Evolutionary conservation across 2,888 invertebrate species (phyloP).

Genomic region (Busseola fusca): DNA sequence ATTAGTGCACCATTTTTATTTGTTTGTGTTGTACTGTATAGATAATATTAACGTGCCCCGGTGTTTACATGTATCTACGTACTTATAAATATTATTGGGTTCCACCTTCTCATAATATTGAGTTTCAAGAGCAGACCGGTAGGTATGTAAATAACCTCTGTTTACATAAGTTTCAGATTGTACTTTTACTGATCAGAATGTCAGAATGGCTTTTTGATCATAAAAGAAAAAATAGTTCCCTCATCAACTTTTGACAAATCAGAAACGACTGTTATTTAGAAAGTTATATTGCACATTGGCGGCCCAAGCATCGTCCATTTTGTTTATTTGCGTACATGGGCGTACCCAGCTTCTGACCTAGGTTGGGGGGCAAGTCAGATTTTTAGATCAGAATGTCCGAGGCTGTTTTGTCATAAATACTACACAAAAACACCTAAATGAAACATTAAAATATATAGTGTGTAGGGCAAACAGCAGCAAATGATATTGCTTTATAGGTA

Average conservation of each 20-base stretch:
- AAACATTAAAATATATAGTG: too few species aligned
- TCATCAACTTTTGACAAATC: conserved; percentile 2
- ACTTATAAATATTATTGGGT: conserved; percentile 32
- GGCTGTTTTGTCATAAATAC: too few species aligned
- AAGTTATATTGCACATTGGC: conserved; percentile 41
- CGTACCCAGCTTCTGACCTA: too few species aligned
- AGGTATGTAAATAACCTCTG: neutral
- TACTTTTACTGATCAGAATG: neutral
- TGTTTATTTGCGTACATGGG: conserved; percentile 32
- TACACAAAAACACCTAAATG: too few species aligned
- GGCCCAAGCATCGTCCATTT: conserved; percentile 24
- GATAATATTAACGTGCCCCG: too few species aligned
- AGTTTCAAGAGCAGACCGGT: neutral
- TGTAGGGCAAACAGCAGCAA: too few species aligned
- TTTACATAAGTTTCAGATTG: conserved; percentile 3
- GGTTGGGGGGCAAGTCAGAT: too few species aligned
- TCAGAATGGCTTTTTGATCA: neutral
- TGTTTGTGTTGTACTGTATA: too few species aligned
- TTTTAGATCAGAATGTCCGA: too few species aligned
- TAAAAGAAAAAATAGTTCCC: too few species aligned
- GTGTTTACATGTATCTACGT: conserved; percentile 32
- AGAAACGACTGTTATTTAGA: conserved; percentile 37
- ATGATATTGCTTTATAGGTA: too few species aligned
- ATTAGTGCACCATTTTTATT: neutral
- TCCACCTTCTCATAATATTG: conserved; percentile 31